Percentiles rank a stretch among this genome's conserved stretches.
Evolutionary conservation across 1,140 invertebrate genomes (phyloP).

Genomic region (Holcopasites calliopsidis): DNA sequence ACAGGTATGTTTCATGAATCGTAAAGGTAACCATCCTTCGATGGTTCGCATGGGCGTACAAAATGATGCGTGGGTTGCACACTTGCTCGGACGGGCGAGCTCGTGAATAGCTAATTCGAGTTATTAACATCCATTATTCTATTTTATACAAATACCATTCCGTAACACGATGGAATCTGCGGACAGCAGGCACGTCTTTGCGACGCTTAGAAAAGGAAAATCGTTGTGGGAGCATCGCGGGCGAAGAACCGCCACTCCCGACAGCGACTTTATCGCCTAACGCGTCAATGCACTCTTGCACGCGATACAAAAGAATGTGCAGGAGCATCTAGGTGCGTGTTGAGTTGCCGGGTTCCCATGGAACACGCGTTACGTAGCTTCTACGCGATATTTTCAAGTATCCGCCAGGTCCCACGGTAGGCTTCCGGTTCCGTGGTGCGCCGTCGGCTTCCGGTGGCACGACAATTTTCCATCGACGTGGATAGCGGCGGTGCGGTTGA

Average conservation of each 20-base stretch:
- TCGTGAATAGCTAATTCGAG: constrained; percentile 35
- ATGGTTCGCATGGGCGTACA: constrained; percentile 18
- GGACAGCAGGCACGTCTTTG: not conserved
- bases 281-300: too few species aligned
- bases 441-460: constrained; percentile 39
- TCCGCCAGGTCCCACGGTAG: constrained; percentile 50
- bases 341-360: constrained; percentile 44
- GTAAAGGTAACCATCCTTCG: constrained; percentile 49
- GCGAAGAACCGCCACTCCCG: not conserved
- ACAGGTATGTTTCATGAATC: constrained; percentile 57
- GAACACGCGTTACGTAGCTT: constrained; percentile 24
- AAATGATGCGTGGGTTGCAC: constrained; percentile 24
- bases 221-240: too few species aligned
- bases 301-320: not conserved
- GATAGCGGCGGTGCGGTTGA: not conserved
- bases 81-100: constrained; percentile 40
- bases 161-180: not conserved
- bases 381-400: constrained; percentile 48
- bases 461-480: constrained; percentile 48
- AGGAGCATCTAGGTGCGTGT: constrained; percentile 25
- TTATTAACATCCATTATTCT: constrained; percentile 4
- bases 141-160: not conserved
- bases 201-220: not conserved
- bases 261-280: not conserved
- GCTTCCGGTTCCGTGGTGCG: constrained; percentile 51